phyloP scores from a whole-genome alignment of 2,113 vertebrate genomes.

The Syngnathus scovelli region DNA sequence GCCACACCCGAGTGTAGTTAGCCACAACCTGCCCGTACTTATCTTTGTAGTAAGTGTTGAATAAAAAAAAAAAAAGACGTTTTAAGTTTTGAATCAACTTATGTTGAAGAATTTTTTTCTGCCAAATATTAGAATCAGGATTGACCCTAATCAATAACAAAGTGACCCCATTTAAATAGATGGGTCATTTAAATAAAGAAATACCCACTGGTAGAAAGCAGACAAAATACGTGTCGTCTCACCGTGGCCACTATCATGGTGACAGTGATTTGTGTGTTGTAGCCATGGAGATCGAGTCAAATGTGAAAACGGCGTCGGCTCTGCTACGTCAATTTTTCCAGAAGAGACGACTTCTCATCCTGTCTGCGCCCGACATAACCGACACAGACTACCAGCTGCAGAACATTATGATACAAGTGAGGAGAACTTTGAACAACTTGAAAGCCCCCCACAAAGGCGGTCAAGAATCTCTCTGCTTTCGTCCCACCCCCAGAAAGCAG shows the following conservation, averaged over 20 bases:
- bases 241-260: not conserved
- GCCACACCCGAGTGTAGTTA: too few species aligned
- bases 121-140: too few species aligned
- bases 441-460: too few species aligned
- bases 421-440: conserved; percentile 1
- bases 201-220: not conserved
- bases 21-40: too few species aligned
- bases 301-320: conserved; percentile 74
- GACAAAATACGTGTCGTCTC: not conserved
- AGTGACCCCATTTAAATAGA: not conserved
- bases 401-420: conserved; percentile 87
- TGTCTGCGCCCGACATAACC: conserved; percentile 81
- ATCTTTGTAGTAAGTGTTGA: too few species aligned
- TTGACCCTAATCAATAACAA: not conserved
- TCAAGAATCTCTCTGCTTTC: too few species aligned
- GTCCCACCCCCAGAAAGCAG: conserved; percentile 70
- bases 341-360: conserved; percentile 83
- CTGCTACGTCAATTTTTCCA: conserved; percentile 92
- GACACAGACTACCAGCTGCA: conserved; percentile 87
- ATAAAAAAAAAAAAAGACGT: too few species aligned
- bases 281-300: conserved; percentile 86
- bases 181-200: not conserved
- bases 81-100: too few species aligned
- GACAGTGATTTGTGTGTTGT: not conserved
- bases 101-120: too few species aligned